Conservation (phyloP, 2,797 vertebrate genomes). For the Muscicapa comitata region DNA sequence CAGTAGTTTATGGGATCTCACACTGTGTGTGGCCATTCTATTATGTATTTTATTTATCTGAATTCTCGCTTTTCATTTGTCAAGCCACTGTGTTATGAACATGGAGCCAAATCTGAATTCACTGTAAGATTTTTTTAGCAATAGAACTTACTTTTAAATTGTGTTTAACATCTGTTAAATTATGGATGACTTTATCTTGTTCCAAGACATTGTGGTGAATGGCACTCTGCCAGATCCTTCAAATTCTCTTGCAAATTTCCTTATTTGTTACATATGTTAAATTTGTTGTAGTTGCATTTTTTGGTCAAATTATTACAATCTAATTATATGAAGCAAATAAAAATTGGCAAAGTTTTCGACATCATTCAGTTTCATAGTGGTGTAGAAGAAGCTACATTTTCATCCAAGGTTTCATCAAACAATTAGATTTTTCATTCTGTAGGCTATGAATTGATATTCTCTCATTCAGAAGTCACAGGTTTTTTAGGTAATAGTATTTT, state of each 20-base stretch:
- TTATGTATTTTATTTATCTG: constrained; percentile 44
- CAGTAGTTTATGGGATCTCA: constrained; percentile 55
- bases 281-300: constrained; percentile 48
- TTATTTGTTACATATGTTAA: constrained; percentile 59
- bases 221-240: constrained; percentile 60
- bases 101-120: constrained; percentile 60
- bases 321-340: neutral
- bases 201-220: constrained; percentile 70
- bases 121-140: constrained; percentile 56
- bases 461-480: neutral
- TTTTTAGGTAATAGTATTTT: neutral
- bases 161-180: constrained; percentile 72
- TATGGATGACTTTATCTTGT: constrained; percentile 72
- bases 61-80: constrained; percentile 53
- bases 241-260: constrained; percentile 49
- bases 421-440: neutral
- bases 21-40: constrained; percentile 53
- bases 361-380: neutral
- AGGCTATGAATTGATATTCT: neutral
- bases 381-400: neutral
- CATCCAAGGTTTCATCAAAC: neutral
- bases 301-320: constrained; percentile 15
- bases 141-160: constrained; percentile 42
- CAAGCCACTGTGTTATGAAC: constrained; percentile 58
- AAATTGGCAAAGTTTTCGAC: neutral